Evolutionary conservation across 2,888 invertebrate genomes (phyloP).

Genomic region (Parnassius apollo): DNA sequence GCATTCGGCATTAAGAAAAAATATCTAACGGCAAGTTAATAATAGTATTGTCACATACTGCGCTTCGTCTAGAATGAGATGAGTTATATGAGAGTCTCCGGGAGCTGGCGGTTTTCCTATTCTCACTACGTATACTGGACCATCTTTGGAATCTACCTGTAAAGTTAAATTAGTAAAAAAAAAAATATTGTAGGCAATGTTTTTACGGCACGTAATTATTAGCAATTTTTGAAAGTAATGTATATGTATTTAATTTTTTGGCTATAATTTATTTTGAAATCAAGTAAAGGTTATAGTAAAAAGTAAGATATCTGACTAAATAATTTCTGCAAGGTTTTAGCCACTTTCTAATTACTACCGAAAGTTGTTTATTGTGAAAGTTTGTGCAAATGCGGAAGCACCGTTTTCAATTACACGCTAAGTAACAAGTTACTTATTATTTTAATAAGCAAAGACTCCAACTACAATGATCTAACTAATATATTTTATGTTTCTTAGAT

Average conservation of each 20-base stretch:
- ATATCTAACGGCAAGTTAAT: too few relatives aligned
- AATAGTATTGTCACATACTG: conserved; percentile 36
- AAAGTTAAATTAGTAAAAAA: conserved; percentile 15
- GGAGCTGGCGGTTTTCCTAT: conserved; percentile 52
- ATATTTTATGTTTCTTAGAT: not conserved
- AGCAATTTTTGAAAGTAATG: too few relatives aligned
- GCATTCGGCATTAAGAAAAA: too few relatives aligned
- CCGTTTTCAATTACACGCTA: not conserved
- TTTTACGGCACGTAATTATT: too few relatives aligned
- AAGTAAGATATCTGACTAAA: too few relatives aligned
- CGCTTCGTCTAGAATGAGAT: conserved; percentile 45
- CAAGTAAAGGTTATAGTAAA: too few relatives aligned
- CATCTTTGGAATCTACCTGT: conserved; percentile 54
- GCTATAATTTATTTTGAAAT: too few relatives aligned
- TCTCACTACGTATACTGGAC: conserved; percentile 51
- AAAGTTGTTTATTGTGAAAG: too few relatives aligned
- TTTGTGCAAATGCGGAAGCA: not conserved
- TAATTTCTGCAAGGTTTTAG: too few relatives aligned
- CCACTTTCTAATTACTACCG: too few relatives aligned
- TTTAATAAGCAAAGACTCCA: not conserved
- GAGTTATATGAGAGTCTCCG: conserved; percentile 47
- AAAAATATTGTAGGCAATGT: too few relatives aligned
- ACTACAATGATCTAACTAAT: not conserved
- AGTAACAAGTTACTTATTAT: not conserved
- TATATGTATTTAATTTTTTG: too few relatives aligned